Evolutionary conservation across 2,113 vertebrate species (phyloP), one percentile per base, ranked within the genome.

Genomic region (Syrrhaptes paradoxus): DNA sequence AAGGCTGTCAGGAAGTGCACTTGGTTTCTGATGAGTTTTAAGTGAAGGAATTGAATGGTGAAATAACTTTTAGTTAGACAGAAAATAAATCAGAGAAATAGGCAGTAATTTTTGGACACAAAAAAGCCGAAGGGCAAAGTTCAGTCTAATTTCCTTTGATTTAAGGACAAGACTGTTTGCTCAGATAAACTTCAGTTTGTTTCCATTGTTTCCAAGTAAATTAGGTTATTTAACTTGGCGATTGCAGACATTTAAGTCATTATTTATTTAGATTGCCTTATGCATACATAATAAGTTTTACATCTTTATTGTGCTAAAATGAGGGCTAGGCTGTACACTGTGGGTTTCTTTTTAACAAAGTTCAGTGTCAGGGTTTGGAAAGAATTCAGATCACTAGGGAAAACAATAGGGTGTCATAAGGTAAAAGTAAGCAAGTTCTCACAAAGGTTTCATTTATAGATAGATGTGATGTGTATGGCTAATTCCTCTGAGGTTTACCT

Each of bases 181-280:
- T 82, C 36, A 95, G 52, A 95, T 93, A 90, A 87, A n/a, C n/a
- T n/a, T n/a, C n/a, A n/a, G n/a, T n/a, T n/a, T n/a, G n/a, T n/a
- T n/a, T n/a, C n/a, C n/a, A n/a, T 89, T 93, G 67, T 92, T 96
- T 81, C 51, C 32, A 87, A 96, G 81, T 80, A 78, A 91, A 84
- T 93, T 96, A 81, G 34, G 43, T 92, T 96, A 90, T 88, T 96
- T 96, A 92, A 89, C 75, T 92, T 76, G 70, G 66, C 89, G 59
- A 93, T 59, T 58, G 57, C 7, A 96, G 76, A 73, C 51, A 90
- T 89, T 95, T 75, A 95, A 90, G 26, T 89, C 13, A 90, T 87
- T 21, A 89, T 97, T 97, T 95, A 92, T 93, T 93, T 93, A 96
- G 82, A 87, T 76, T 91, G 67, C 41, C 20, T 48, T 93, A 90